A percentile compares a stretch with the other conserved stretches of the same genome.
Conservation (phyloP, 2,888 invertebrate genomes). For the Xylocampa areola region DNA sequence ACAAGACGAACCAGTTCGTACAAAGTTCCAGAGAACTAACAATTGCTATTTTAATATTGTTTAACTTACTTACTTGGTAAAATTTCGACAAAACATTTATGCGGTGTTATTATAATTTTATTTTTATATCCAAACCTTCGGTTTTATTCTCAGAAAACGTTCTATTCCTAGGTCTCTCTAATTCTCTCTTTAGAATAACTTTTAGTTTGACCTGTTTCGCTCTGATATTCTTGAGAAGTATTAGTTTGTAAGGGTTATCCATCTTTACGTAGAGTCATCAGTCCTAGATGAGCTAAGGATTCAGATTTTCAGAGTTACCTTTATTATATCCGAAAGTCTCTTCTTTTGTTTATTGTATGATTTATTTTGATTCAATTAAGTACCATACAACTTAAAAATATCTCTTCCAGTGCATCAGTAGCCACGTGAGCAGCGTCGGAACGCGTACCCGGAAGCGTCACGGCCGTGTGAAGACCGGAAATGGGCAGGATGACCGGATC, state of each 20-base stretch:
- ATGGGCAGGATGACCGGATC: conserved; percentile 90
- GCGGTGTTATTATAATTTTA: too few species aligned
- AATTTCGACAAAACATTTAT: too few species aligned
- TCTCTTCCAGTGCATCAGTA: conserved; percentile 74
- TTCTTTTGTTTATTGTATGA: not conserved
- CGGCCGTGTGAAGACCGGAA: conserved; percentile 90
- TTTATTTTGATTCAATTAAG: conserved; percentile 21
- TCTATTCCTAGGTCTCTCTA: not conserved
- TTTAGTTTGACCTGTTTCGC: not conserved
- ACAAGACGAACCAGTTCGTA: too few species aligned
- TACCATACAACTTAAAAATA: conserved; percentile 28
- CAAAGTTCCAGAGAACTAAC: too few species aligned
- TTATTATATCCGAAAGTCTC: not conserved
- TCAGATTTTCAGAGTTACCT: too few species aligned
- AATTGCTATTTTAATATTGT: too few species aligned
- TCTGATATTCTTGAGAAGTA: not conserved
- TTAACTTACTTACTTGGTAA: too few species aligned
- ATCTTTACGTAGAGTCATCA: too few species aligned
- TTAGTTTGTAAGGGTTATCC: too few species aligned
- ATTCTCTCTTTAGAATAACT: conserved; percentile 1
- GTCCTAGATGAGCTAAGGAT: too few species aligned
- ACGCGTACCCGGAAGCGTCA: conserved; percentile 89
- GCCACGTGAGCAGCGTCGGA: conserved; percentile 77
- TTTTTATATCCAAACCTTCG: not conserved
- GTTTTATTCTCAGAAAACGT: not conserved